Evolutionary conservation across 2,113 vertebrate species (phyloP).

Genomic region (Sclerurus mexicanus): DNA sequence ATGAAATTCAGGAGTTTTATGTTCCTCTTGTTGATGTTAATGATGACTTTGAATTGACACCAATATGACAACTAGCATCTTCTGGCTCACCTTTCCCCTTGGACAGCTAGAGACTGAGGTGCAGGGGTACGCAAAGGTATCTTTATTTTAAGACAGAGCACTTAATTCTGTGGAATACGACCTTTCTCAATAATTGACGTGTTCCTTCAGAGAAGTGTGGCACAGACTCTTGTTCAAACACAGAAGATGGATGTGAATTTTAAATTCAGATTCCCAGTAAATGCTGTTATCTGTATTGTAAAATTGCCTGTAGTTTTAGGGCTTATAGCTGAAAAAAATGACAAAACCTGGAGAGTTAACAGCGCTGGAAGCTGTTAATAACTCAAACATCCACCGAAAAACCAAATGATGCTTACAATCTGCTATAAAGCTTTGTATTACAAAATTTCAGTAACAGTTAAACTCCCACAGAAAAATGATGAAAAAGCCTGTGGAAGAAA

Average conservation of each 20-base stretch:
- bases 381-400: constrained; percentile 65
- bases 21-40: constrained; percentile 98
- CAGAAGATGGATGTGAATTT: background rate
- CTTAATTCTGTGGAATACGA: constrained; percentile 51
- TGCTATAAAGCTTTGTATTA: constrained; percentile 43
- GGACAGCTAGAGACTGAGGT: background rate
- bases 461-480: constrained; percentile 63
- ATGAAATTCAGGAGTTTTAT: constrained; percentile 97
- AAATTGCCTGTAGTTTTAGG: constrained; percentile 30
- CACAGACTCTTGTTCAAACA: background rate
- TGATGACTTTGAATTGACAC: constrained; percentile 97
- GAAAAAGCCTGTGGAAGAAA: constrained; percentile 67
- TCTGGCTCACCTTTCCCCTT: background rate
- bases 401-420: constrained; percentile 14
- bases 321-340: constrained; percentile 38
- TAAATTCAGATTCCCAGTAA: constrained; percentile 40
- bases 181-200: constrained; percentile 39
- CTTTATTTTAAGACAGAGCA: constrained; percentile 22
- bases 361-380: constrained; percentile 78
- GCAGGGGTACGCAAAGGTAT: background rate
- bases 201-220: constrained; percentile 42
- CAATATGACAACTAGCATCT: constrained; percentile 82
- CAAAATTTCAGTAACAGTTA: constrained; percentile 38
- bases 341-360: constrained; percentile 52
- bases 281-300: constrained; percentile 53